Conservation (phyloP, 37 sponge, comb jelly and placozoan genomes). For the Spongia lamella region DNA sequence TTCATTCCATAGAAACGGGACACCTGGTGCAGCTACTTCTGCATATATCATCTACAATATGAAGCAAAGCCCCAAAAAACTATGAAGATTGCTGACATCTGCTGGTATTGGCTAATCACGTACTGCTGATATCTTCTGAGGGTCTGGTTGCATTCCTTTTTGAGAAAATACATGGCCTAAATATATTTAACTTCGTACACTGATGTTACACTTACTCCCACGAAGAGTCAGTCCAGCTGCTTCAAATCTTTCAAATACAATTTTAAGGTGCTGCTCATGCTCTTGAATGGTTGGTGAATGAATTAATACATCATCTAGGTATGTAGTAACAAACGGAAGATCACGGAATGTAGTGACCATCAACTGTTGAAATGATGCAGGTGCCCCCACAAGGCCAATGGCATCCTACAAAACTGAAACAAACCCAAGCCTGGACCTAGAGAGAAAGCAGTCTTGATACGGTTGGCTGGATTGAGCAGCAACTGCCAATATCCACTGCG, state of each 20-base stretch:
- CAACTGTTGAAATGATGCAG: constrained; percentile 10
- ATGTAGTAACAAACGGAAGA: constrained; percentile 2
- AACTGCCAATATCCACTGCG: constrained; percentile 12
- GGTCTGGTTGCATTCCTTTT: neutral
- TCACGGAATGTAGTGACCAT: constrained; percentile 9
- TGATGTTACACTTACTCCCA: neutral
- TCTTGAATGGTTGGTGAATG: neutral
- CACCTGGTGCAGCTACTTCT: neutral
- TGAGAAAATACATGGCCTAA: neutral
- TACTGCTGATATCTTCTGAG: neutral
- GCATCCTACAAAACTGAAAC: constrained; percentile 12
- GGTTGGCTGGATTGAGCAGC: neutral
- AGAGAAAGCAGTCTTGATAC: constrained; percentile 1
- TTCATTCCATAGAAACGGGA: neutral
- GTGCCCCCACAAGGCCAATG: constrained; percentile 11
- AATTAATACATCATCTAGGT: neutral
- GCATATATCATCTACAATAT: neutral
- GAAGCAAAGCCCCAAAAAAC: constrained; percentile 3
- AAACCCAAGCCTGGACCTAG: constrained; percentile 5
- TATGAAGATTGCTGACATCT: neutral
- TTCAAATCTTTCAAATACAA: neutral
- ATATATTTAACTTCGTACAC: neutral
- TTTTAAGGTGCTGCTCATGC: constrained; percentile 3
- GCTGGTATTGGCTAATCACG: neutral
- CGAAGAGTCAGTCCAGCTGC: constrained; percentile 5